Evolutionary conservation across 1,140 invertebrate genomes (phyloP), one percentile per base, ranked within the genome.

Genomic region (Atta texana): DNA sequence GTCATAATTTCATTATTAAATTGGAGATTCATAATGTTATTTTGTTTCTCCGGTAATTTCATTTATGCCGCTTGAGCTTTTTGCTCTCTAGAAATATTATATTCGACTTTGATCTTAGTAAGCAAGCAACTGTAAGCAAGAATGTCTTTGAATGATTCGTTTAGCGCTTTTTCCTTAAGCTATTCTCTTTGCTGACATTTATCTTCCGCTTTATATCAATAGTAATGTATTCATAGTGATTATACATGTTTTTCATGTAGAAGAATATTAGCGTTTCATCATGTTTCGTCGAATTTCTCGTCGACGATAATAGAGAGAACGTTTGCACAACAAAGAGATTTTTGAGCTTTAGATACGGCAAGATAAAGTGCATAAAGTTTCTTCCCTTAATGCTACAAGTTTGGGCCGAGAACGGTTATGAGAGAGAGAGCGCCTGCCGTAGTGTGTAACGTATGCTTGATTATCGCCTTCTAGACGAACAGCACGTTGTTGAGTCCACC

Each of bases 401-500:
- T 74, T 74, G 69, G 55, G 57, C 51, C 51, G 44, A 82, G n/a
- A 87, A 72, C 55, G 53, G 53, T 31, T 39, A 72, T 21, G 80
- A 49, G 68, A 82, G 68, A 82, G 68, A 81, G 49, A 71, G 78
- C 68, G 53, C 53, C 39, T 55, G 53, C 61, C 14, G 71, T 85
- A 78, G 82, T 24, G 21, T 61, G 12, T 61, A 61, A 61, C 21
- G 39, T 44, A 71, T 63, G 55, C 81, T 78, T 80, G 80, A 69
- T 91, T 90, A 51, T 89, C n/a, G 21, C 39, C 64, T 69, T 87
- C 53, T 88, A 95, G 94, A 92, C 94, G 44, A 94, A 94, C 87
- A 94, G 93, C 82, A 93, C 97, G 68, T 93, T 97, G 78, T 96
- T 97, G 18, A 97, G 97, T 77, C 96, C 97, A 53, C 96, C 97